Conservation (phyloP, 2,888 invertebrate species). For the Plagodis dolabraria region DNA sequence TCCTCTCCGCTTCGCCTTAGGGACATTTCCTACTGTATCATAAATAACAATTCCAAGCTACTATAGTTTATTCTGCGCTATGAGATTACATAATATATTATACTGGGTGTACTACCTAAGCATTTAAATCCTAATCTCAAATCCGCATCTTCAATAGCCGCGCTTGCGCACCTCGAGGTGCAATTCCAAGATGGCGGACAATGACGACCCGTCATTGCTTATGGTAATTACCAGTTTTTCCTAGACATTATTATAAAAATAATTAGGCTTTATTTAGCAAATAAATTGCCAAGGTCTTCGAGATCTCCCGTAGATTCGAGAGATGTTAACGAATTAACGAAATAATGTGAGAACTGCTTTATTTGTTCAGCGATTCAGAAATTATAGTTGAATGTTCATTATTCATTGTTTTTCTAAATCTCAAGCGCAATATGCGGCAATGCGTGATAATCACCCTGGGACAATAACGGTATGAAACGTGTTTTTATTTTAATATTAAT, state of each 20-base stretch:
- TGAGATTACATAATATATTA: too few relatives aligned
- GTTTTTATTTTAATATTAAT: too few relatives aligned
- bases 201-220: conserved; percentile 28
- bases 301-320: conserved; percentile 31
- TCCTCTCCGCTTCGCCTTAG: too few relatives aligned
- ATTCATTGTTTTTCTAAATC: conserved; percentile 20
- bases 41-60: too few relatives aligned
- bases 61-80: too few relatives aligned
- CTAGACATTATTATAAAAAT: conserved; percentile 34
- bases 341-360: conserved; percentile 39
- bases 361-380: conserved; percentile 37
- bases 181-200: conserved; percentile 39
- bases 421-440: conserved; percentile 24
- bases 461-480: not conserved
- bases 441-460: conserved; percentile 13
- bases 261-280: conserved; percentile 35
- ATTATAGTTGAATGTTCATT: conserved; percentile 26
- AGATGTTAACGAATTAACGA: conserved; percentile 34
- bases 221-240: conserved; percentile 35
- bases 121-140: conserved; percentile 1
- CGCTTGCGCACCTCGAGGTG: conserved; percentile 32
- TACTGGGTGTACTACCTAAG: not conserved
- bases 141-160: conserved; percentile 27
- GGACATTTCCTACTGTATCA: too few relatives aligned
- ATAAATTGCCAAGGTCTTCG: conserved; percentile 37